phyloP scores from a whole-genome alignment of 2,113 vertebrate genomes.

The Indicator indicator region DNA sequence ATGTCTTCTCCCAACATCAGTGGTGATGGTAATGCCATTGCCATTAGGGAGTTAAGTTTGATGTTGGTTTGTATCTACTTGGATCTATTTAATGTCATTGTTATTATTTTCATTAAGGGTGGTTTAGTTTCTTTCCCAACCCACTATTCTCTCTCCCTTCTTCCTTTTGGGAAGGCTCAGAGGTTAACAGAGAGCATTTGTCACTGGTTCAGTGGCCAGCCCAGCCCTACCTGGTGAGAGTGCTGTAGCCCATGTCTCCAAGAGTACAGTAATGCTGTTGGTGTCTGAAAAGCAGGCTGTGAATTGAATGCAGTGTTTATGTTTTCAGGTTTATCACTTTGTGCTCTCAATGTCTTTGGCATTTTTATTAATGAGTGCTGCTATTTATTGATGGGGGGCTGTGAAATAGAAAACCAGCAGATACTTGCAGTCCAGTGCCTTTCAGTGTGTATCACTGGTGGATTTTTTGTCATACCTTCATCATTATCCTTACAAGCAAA shows the following conservation, averaged over 20 bases:
- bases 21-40: too few relatives aligned
- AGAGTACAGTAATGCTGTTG: not conserved
- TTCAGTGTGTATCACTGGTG: not conserved
- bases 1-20: too few relatives aligned
- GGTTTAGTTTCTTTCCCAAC: too few relatives aligned
- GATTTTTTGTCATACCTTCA: not conserved
- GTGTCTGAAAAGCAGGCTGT: not conserved
- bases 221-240: too few relatives aligned
- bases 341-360: not conserved
- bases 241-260: not conserved
- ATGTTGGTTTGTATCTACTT: too few relatives aligned
- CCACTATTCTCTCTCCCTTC: too few relatives aligned
- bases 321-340: constrained; percentile 6
- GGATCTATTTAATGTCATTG: too few relatives aligned
- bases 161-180: too few relatives aligned
- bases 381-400: not conserved
- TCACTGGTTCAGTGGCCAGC: too few relatives aligned
- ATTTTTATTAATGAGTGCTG: not conserved
- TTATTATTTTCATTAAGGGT: too few relatives aligned
- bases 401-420: constrained; percentile 1
- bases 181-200: too few relatives aligned
- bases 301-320: not conserved
- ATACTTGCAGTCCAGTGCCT: not conserved
- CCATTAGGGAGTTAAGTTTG: too few relatives aligned
- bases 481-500: not conserved